Percentiles rank a stretch among this genome's conserved stretches.
These are phyloP conservation scores for Piscicola geometra DNA, from an alignment of 2,888 invertebrate species.

Conservation along the genomic window DNA sequence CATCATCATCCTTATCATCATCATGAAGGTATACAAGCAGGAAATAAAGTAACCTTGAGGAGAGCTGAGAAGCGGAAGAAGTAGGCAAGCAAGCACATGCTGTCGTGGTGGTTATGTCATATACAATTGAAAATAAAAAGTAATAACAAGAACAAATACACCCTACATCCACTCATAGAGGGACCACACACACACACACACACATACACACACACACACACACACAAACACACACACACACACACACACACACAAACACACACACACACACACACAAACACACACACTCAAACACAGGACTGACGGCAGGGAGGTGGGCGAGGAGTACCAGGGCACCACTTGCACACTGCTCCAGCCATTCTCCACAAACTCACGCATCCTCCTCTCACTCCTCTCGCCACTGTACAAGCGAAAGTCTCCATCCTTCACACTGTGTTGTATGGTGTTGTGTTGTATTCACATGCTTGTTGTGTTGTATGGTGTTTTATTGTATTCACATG, in stretches of 20 bases:
- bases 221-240: too few species aligned
- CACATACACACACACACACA: too few species aligned
- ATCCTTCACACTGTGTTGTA: neutral
- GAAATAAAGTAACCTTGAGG: neutral
- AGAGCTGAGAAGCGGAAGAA: conserved; percentile 7
- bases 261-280: too few species aligned
- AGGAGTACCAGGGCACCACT: neutral
- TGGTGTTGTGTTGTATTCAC: neutral
- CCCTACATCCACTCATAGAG: too few species aligned
- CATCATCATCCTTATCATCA: too few species aligned
- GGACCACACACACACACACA: too few species aligned
- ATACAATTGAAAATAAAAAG: neutral
- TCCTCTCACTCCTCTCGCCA: neutral
- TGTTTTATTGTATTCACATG: neutral
- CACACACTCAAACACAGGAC: too few species aligned
- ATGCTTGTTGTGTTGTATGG: neutral
- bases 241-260: too few species aligned
- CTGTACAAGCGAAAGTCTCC: neutral
- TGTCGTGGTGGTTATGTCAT: neutral
- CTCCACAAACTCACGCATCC: neutral
- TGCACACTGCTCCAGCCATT: neutral
- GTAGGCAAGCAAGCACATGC: neutral
- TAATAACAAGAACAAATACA: neutral
- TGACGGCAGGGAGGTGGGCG: neutral
- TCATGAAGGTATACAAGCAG: too few species aligned